Base-by-base conservation (phyloP, 1,140 invertebrate species). In the Phortica variegata region DNA sequence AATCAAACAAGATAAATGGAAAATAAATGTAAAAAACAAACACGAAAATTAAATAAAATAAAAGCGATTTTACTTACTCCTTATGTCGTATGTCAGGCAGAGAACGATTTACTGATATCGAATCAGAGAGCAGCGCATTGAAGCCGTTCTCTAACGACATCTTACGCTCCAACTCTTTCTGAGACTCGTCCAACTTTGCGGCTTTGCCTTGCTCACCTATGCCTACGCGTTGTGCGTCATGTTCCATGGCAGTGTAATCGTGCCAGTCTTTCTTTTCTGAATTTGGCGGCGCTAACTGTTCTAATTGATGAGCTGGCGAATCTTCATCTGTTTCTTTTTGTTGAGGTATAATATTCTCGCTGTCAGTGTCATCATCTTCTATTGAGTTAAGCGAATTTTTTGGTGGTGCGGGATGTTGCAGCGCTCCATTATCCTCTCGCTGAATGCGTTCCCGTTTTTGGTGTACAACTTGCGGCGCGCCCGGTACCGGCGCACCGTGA, bases 71-170 rank as follows among this genome's bases (percentile, higher is more conserved):
- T 9, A 43, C n/a, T 16, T 79, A 91, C 87, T 81, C 78, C 18
- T 80, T 70, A 78, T 94, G 84, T 49, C 93, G 79, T 36, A 90
- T 87, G 79, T 96, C 93, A 6, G 85, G 85, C 23, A 96, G 62
- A 29, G 87, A 87, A 59, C 94, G 78, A 69, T 91, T 89, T 16
- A 92, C 77, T 1, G 92, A 84, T 58, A 97, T 94, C 77, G 87
- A 88, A 73, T 96, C 90, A 71, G 91, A 95, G 2, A 93, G 81
- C 33, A 92, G 80, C 23, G 90, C 86, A 79, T 97, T 96, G 65
- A 96, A 93, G 3, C 93, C 93, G 77, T 95, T 74, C 13, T 74
- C 57, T 4, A 74, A 36, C 9, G 71, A 74, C 41, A 69, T 56
- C 9, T 33, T 54, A 1, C 44, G 48, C 41, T 74, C 71, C n/a